Conservation (phyloP, 1,140 invertebrate genomes). For the Drosophila yakuba region DNA sequence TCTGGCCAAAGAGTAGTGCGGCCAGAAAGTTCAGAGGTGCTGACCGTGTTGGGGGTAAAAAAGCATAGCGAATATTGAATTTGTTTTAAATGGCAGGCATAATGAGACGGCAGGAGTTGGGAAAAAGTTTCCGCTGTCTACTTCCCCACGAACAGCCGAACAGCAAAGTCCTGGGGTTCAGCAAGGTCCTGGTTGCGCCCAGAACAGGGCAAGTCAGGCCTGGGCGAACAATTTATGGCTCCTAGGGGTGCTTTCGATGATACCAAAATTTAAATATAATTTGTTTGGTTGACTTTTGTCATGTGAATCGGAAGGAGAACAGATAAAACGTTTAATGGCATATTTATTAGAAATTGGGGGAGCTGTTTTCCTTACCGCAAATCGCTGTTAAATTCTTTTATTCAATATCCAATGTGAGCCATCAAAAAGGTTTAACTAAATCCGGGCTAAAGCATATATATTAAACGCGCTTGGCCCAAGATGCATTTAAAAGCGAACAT, state of each 20-base stretch:
- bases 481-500: neutral
- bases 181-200: conserved; percentile 8
- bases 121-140: conserved; percentile 37
- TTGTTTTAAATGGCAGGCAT: conserved; percentile 77
- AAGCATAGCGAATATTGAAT: conserved; percentile 73
- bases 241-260: conserved; percentile 46
- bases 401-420: neutral
- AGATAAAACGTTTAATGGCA: conserved; percentile 15
- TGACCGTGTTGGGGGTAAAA: conserved; percentile 62
- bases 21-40: conserved; percentile 73
- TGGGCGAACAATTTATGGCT: conserved; percentile 46
- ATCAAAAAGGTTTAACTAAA: neutral
- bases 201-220: conserved; percentile 1
- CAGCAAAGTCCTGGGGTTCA: conserved; percentile 4
- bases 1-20: conserved; percentile 1
- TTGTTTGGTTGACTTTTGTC: conserved; percentile 48
- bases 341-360: neutral
- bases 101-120: conserved; percentile 61
- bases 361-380: too few species aligned
- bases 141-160: neutral
- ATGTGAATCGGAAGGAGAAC: neutral
- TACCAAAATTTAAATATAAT: conserved; percentile 59
- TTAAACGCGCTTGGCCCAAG: too few species aligned
- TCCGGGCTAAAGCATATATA: too few species aligned
- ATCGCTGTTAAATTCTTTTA: too few species aligned